Percentiles rank a stretch among this genome's conserved stretches.
Conservation (phyloP, 2,797 vertebrate species). For the Aldrovandia affinis region DNA sequence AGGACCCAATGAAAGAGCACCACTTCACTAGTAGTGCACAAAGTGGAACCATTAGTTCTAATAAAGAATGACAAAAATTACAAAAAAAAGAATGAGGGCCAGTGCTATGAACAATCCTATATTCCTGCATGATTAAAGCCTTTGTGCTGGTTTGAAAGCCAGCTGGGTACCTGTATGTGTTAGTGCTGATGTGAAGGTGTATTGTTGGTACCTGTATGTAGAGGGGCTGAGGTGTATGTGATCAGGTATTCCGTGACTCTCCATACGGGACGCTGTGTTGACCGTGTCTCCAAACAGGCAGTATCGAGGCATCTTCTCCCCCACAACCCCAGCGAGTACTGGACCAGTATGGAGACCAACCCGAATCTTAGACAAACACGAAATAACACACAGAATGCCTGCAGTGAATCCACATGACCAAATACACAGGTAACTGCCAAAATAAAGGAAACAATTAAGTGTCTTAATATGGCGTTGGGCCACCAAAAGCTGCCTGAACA, state of each 20-base stretch:
- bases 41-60: no score
- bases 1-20: no score
- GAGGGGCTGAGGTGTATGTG: conserved; percentile 72
- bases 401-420: background rate
- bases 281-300: conserved; percentile 77
- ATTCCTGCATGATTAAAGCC: background rate
- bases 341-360: conserved; percentile 74
- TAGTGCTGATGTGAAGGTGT: background rate
- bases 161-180: background rate
- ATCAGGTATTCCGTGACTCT: conserved; percentile 75
- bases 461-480: no score
- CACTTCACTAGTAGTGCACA: no score
- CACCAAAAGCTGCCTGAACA: no score
- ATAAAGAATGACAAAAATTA: no score
- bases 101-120: no score
- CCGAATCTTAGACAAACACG: conserved; percentile 63
- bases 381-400: background rate
- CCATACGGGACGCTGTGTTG: conserved; percentile 76
- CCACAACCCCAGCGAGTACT: conserved; percentile 73
- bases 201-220: conserved; percentile 60
- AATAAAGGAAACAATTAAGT: no score
- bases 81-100: no score
- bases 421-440: no score
- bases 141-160: background rate
- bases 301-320: conserved; percentile 78